Evolutionary conservation across 2,797 vertebrate species (phyloP).

Genomic region (Sebastolobus altivelis): DNA sequence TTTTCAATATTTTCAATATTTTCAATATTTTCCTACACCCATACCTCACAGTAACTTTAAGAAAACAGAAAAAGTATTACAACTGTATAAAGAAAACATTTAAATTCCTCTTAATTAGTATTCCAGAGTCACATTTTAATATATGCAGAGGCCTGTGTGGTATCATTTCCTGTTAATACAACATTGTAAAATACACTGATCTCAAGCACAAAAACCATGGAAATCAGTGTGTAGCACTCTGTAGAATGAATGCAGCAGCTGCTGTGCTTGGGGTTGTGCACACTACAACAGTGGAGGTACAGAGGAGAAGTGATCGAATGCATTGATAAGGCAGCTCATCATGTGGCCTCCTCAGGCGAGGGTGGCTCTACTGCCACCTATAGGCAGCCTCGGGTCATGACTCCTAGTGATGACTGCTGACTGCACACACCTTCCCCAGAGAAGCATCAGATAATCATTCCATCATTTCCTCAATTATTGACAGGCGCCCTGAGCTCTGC

Average conservation of each 20-base stretch:
- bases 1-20: neutral
- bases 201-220: neutral
- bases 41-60: too few relatives aligned
- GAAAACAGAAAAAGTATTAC: neutral
- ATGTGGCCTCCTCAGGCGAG: neutral
- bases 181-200: neutral
- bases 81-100: neutral
- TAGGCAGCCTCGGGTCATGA: conserved; percentile 23
- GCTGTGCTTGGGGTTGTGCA: too few relatives aligned
- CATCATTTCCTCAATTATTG: conserved; percentile 71
- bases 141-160: neutral
- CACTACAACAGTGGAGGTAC: neutral
- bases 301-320: conserved; percentile 21
- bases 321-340: conserved; percentile 25
- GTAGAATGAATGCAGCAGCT: neutral
- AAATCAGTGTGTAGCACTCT: too few relatives aligned
- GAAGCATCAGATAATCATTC: conserved; percentile 65
- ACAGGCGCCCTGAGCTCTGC: conserved; percentile 54
- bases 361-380: conserved; percentile 74
- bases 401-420: conserved; percentile 24
- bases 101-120: neutral
- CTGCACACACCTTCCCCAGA: conserved; percentile 24
- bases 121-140: neutral
- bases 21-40: neutral
- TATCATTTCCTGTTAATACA: neutral